Percentiles rank a stretch among this genome's conserved stretches.
Conservation (phyloP, 2,888 invertebrate genomes). For the Cyrtodaria siliqua region DNA sequence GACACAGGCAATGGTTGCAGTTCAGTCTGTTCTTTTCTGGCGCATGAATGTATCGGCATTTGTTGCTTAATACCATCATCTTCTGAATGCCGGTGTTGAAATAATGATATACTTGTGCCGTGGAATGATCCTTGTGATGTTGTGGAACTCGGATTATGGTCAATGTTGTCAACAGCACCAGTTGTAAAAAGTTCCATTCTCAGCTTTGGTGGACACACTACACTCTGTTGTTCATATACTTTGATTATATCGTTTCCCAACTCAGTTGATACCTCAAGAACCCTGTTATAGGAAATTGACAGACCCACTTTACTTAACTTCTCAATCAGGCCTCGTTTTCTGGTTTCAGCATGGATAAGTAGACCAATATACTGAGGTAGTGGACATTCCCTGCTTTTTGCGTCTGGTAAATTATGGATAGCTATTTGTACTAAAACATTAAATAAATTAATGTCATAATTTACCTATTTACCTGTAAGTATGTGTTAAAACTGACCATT, state of each 20-base stretch:
- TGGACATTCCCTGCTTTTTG: constrained; percentile 14
- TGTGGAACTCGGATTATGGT: constrained; percentile 17
- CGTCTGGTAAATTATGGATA: too few relatives aligned
- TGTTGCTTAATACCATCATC: background rate
- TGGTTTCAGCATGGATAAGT: constrained; percentile 55
- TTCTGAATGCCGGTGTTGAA: background rate
- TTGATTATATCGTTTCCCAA: background rate
- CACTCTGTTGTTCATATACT: background rate
- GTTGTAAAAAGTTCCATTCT: constrained; percentile 14
- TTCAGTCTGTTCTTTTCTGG: background rate
- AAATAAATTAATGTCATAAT: too few relatives aligned
- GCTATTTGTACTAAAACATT: too few relatives aligned
- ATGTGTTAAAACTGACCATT: too few relatives aligned
- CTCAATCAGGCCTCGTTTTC: constrained; percentile 56
- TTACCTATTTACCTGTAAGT: too few relatives aligned
- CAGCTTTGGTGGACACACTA: constrained; percentile 13
- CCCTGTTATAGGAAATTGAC: constrained; percentile 43
- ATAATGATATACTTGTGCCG: constrained; percentile 13
- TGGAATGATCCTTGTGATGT: constrained; percentile 10
- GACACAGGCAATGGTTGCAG: constrained; percentile 7
- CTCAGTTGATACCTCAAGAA: constrained; percentile 5
- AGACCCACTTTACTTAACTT: constrained; percentile 54
- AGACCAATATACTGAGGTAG: constrained; percentile 27
- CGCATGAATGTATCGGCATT: background rate
- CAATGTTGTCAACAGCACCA: constrained; percentile 18